Base-by-base conservation (phyloP, 2,797 vertebrate genomes). In the Muraenolepis orangiensis region DNA sequence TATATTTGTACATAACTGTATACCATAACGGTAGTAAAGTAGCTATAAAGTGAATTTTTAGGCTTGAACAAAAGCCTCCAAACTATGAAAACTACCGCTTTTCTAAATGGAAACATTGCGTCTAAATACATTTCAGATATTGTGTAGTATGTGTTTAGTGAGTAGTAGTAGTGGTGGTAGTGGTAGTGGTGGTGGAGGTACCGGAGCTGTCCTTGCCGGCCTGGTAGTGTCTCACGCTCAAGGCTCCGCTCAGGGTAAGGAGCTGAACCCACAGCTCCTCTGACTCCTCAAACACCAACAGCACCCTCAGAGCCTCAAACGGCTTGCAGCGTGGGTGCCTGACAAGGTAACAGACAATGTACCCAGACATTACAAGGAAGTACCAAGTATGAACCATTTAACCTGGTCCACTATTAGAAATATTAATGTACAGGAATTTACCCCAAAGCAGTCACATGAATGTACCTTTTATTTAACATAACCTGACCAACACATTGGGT, bases 321-420 rank as follows among this genome's bases (percentile, higher is more conserved):
- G 94, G 96, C 67, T 93, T 95, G 86, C 94, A 93, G 80, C 95
- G 95, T 0, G 96, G 92, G 72, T 97, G 97, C 97, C 98, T 99
- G 88, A 0, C 57, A 13, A 26, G 23, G 1, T 12, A 12, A 26
- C 8, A 13, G 57, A 26, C 2, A 23, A 61, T 3, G 23, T 26
- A 12, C 51, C 14, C 0, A 46, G 5, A 18, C 42, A 42, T 16
- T 14, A n/a, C n/a, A n/a, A n/a, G n/a, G n/a, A n/a, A n/a, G n/a
- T n/a, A n/a, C n/a, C n/a, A n/a, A n/a, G n/a, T n/a, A n/a, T n/a
- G n/a, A n/a, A n/a, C n/a, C n/a, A n/a, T n/a, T n/a, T n/a, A n/a
- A n/a, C n/a, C n/a, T n/a, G n/a, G n/a, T n/a, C n/a, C n/a, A n/a
- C n/a, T n/a, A n/a, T n/a, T n/a, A n/a, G n/a, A n/a, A n/a, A n/a